A percentile compares a stretch with the other conserved stretches of the same genome.
These are phyloP conservation scores for Cotesia congregata DNA, from an alignment of 2,888 invertebrate genomes.

Conservation along the genomic window DNA sequence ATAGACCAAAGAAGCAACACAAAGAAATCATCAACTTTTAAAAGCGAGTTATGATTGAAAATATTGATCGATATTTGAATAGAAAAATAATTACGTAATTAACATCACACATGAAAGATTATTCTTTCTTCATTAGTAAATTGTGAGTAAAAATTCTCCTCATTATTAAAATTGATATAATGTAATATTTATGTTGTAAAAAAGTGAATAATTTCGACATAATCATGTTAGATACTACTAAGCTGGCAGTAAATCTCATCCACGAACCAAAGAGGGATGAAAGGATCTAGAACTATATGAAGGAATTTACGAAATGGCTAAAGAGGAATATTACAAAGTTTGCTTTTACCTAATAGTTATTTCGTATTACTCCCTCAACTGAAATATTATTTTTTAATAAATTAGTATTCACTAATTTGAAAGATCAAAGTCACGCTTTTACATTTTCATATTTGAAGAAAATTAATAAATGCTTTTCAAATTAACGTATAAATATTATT, in stretches of 20 bases:
- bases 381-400: neutral
- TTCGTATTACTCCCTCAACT: neutral
- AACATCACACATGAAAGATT: neutral
- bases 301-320: slow-evolving; percentile 46
- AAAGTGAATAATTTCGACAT: slow-evolving; percentile 11
- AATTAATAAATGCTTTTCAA: neutral
- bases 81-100: neutral
- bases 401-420: neutral
- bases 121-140: neutral
- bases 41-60: neutral
- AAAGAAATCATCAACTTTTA: neutral
- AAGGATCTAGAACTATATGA: slow-evolving; percentile 25
- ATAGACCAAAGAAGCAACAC: neutral
- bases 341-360: slow-evolving; percentile 11
- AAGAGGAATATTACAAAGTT: slow-evolving; percentile 14
- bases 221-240: slow-evolving; percentile 22
- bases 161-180: neutral
- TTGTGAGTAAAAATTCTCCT: neutral
- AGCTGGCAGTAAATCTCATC: slow-evolving; percentile 27
- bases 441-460: neutral
- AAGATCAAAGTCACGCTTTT: neutral
- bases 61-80: neutral
- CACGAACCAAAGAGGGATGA: slow-evolving; percentile 15
- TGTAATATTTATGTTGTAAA: neutral
- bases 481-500: too few species aligned